Conservation (phyloP, 2,113 vertebrate genomes). For the Bambusicola thoracicus region DNA sequence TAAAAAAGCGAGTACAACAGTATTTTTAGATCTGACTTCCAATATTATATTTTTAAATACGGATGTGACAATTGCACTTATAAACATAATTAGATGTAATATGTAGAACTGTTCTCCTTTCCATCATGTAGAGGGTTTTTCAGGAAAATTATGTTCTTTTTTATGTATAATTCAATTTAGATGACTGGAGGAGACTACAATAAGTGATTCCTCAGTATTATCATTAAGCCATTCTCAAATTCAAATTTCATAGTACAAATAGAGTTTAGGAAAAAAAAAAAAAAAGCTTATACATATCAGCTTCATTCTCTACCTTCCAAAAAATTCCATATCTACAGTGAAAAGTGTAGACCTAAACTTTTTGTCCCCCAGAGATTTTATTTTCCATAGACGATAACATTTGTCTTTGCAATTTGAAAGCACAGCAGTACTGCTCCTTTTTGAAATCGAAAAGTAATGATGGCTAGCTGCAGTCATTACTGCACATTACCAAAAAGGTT, state of each 20-base stretch:
- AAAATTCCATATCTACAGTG: neutral
- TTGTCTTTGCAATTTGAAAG: neutral
- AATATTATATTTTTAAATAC: neutral
- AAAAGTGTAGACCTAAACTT: neutral
- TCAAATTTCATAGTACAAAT: neutral
- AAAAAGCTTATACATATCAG: neutral
- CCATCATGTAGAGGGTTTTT: fast-evolving
- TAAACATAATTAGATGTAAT: neutral
- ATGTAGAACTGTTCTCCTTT: neutral
- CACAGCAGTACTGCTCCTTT: neutral
- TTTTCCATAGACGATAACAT: neutral
- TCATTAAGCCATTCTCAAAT: neutral
- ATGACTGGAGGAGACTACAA: neutral
- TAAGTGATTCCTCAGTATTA: neutral
- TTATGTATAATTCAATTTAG: neutral
- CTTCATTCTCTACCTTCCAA: fast-evolving
- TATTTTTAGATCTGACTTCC: neutral
- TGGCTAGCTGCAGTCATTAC: neutral
- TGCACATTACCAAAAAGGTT: neutral
- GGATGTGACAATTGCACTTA: neutral
- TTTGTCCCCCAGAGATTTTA: neutral
- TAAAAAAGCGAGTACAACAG: fast-evolving
- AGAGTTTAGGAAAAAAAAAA: neutral
- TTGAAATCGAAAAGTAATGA: neutral
- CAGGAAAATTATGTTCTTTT: neutral